Percentiles rank a stretch among this genome's conserved stretches.
These are phyloP conservation scores for Syrista parreyssii DNA, from an alignment of 2,888 invertebrate genomes.

Conservation along the genomic window DNA sequence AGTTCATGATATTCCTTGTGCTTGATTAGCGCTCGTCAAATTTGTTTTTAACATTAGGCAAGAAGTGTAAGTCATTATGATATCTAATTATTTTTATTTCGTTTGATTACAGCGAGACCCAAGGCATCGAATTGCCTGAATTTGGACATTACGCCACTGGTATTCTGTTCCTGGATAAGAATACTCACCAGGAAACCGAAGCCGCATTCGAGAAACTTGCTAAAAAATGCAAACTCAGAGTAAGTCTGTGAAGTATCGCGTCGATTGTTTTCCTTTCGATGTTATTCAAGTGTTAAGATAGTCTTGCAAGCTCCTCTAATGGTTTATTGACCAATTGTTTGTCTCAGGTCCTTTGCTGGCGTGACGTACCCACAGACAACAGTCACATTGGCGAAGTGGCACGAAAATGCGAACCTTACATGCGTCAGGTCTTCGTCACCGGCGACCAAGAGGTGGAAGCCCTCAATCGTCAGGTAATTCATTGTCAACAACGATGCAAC, in stretches of 20 bases:
- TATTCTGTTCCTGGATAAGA: constrained; percentile 91
- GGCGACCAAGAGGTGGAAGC: constrained; percentile 74
- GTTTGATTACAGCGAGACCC: constrained; percentile 75
- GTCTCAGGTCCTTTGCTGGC: constrained; percentile 86
- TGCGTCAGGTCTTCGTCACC: constrained; percentile 92
- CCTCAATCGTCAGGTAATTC: constrained; percentile 76
- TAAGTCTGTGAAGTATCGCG: constrained; percentile 44
- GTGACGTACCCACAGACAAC: constrained; percentile 91
- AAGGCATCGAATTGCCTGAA: constrained; percentile 85
- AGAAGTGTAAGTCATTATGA: not conserved
- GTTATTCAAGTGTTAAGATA: not conserved
- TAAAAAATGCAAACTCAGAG: constrained; percentile 79
- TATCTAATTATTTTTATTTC: not conserved
- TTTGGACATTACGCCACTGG: constrained; percentile 96
- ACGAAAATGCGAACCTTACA: constrained; percentile 92
- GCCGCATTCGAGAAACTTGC: constrained; percentile 85
- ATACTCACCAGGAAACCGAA: constrained; percentile 83
- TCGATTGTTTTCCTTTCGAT: not conserved
- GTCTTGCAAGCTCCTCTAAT: not conserved
- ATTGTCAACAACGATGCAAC: not conserved
- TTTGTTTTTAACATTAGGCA: not conserved
- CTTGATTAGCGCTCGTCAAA: not conserved
- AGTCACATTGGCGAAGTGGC: constrained; percentile 91
- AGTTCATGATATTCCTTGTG: not conserved
- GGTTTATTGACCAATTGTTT: constrained; percentile 12